Evolutionary conservation across 2,113 vertebrate species (phyloP).

Genomic region (Phylloscopus trochilus): DNA sequence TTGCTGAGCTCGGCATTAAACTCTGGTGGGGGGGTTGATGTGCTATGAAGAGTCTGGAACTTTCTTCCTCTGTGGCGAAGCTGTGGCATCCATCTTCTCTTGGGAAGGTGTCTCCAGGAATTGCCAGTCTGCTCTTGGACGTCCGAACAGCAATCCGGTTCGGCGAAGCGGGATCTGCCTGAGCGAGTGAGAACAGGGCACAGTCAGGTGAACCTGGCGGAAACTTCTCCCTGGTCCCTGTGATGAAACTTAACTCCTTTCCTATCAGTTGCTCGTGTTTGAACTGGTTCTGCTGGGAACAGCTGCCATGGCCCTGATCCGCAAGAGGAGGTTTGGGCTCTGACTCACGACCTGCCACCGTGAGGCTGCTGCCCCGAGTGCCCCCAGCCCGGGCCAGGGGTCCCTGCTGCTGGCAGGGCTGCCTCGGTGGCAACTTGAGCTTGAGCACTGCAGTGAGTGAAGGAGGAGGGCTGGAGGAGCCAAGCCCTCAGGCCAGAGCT

Average conservation of each 20-base stretch:
- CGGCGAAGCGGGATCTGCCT: accelerated
- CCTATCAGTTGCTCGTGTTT: not conserved
- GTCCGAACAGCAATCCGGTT: accelerated
- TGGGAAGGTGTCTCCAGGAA: not conserved
- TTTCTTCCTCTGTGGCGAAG: not conserved
- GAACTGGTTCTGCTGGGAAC: conserved; percentile 11
- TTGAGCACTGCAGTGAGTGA: not conserved
- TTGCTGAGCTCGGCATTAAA: conserved; percentile 3
- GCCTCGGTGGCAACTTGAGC: accelerated
- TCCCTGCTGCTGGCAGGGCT: not conserved
- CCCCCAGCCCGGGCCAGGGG: not conserved
- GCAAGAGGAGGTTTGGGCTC: not conserved
- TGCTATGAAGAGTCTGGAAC: not conserved
- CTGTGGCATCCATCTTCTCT: not conserved
- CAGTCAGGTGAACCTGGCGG: not conserved
- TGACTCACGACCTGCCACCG: accelerated
- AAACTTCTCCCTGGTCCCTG: not conserved
- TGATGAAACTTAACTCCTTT: not conserved
- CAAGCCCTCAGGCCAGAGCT: not conserved
- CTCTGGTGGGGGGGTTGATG: not conserved
- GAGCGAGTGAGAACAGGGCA: not conserved
- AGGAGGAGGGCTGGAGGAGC: not conserved
- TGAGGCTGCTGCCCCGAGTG: not conserved
- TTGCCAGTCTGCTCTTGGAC: accelerated
- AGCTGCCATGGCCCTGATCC: not conserved